Conservation (phyloP, 2,113 vertebrate species). For the Haplochromis burtoni region DNA sequence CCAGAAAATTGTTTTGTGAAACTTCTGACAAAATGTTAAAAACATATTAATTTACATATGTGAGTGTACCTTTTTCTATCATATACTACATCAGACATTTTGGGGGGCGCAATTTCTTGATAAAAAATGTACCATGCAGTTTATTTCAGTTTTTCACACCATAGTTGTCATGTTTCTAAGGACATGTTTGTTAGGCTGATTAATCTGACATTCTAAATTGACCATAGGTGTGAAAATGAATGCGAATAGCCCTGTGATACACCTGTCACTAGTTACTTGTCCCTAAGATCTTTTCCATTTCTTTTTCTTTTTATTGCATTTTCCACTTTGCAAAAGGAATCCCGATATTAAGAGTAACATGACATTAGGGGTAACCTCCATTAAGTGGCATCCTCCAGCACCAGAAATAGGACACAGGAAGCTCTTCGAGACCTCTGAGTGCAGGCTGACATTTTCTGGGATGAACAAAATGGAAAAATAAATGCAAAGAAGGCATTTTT, state of each 20-base stretch:
- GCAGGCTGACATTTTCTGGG: constrained; percentile 22
- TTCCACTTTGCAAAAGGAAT: neutral
- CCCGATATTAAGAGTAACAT: neutral
- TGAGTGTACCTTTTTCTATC: neutral
- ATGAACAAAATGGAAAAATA: neutral
- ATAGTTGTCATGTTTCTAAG: neutral
- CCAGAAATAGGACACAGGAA: neutral
- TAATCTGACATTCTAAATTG: neutral
- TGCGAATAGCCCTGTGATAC: neutral
- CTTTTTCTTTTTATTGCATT: neutral
- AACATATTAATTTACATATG: neutral
- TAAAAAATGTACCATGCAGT: neutral
- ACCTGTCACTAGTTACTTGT: neutral
- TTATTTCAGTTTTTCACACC: neutral
- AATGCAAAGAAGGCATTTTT: neutral
- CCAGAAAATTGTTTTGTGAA: neutral
- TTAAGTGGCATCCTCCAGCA: neutral
- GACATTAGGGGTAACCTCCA: neutral
- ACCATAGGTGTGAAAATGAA: neutral
- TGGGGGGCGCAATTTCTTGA: fast-evolving
- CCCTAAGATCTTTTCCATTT: neutral
- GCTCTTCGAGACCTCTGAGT: neutral
- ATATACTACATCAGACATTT: neutral
- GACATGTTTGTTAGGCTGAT: neutral
- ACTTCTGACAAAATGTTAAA: neutral